A percentile compares a stretch with the other conserved stretches of the same genome.
Evolutionary conservation across 2,888 invertebrate species (phyloP).

Genomic region (Hydrotaea cyrtoneurina): DNA sequence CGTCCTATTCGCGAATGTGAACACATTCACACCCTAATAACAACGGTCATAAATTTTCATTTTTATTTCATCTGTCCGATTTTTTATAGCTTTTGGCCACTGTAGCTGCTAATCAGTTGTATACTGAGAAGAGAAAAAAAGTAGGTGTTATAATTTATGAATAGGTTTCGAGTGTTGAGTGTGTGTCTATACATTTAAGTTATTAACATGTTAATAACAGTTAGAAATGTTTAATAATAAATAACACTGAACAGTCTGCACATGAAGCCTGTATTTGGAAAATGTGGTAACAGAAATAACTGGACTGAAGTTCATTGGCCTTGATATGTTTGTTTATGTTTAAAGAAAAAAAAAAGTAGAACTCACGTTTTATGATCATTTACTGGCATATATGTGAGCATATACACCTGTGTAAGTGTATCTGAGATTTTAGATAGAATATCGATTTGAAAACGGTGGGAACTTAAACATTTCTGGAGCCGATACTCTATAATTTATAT

Average conservation of each 20-base stretch:
- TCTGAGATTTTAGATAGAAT: too few species aligned
- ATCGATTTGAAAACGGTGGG: background rate
- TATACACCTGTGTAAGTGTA: background rate
- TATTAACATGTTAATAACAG: background rate
- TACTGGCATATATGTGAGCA: background rate
- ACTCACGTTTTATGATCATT: background rate
- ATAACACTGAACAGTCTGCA: background rate
- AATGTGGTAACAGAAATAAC: background rate
- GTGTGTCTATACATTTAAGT: background rate
- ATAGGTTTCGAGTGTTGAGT: background rate
- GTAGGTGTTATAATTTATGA: background rate
- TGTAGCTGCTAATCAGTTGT: background rate
- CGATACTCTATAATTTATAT: too few species aligned
- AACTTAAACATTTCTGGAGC: background rate
- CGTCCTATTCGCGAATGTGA: too few species aligned
- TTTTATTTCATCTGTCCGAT: too few species aligned
- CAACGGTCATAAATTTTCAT: too few species aligned
- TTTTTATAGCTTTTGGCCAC: too few species aligned
- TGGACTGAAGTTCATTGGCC: background rate
- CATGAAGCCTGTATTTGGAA: background rate
- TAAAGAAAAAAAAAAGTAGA: too few species aligned
- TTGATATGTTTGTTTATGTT: background rate
- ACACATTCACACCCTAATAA: too few species aligned
- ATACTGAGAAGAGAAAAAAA: too few species aligned
- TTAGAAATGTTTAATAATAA: background rate